A percentile compares a stretch with the other conserved stretches of the same genome.
Conservation (phyloP, 2,888 invertebrate species). For the Andrena bicolor region DNA sequence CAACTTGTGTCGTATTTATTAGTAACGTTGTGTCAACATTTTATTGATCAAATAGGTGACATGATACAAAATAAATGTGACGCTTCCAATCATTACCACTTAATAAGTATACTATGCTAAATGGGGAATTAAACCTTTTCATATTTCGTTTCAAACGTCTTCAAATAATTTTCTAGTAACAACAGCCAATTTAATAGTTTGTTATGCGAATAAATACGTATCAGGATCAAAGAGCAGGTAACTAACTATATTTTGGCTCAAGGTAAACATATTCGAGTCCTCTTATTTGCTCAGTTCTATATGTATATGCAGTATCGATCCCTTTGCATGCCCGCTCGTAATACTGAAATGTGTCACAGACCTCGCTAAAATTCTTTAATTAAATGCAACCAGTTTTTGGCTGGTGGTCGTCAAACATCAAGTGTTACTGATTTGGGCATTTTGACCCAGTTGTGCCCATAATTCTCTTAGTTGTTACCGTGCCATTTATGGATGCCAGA, state of each 20-base stretch:
- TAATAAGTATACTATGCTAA: not conserved
- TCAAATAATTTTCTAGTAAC: constrained; percentile 9
- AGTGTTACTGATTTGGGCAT: constrained; percentile 75
- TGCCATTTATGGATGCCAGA: constrained; percentile 65
- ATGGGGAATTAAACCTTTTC: not conserved
- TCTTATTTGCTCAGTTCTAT: constrained; percentile 52
- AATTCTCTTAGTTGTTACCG: constrained; percentile 58
- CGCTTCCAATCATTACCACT: not conserved
- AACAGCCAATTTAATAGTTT: constrained; percentile 31
- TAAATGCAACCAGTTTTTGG: constrained; percentile 80
- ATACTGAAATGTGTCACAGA: constrained; percentile 32
- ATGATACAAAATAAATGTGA: not conserved
- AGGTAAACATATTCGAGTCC: constrained; percentile 44
- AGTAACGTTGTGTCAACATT: too few species aligned
- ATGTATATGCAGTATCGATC: constrained; percentile 59
- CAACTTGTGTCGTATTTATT: too few species aligned
- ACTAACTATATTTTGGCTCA: constrained; percentile 39
- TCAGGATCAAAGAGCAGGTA: constrained; percentile 10
- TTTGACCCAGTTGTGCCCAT: constrained; percentile 74
- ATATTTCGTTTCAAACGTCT: constrained; percentile 10
- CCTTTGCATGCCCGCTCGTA: constrained; percentile 46
- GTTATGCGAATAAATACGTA: constrained; percentile 34
- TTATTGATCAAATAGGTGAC: too few species aligned
- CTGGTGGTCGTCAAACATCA: constrained; percentile 70
- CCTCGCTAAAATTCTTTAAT: constrained; percentile 74